Conservation (phyloP, 2,797 vertebrate species). For the Australoheros facetus region DNA sequence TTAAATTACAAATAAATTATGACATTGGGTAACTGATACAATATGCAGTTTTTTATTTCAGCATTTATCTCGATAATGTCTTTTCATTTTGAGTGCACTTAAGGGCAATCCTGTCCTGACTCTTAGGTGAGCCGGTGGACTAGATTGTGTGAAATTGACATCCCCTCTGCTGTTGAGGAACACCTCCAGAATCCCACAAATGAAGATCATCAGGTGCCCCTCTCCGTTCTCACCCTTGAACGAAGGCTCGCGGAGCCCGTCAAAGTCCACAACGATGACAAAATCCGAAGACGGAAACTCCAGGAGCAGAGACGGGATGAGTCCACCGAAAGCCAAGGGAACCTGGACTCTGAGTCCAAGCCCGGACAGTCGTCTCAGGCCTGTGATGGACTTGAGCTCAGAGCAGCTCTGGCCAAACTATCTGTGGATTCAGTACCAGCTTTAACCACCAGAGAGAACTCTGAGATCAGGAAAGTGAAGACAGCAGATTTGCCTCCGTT, state of each 20-base stretch:
- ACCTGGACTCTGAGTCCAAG: not conserved
- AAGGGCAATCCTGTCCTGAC: not conserved
- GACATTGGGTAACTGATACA: not conserved
- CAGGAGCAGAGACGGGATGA: conserved; percentile 79
- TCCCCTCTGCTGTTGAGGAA: conserved; percentile 89
- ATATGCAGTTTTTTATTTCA: not conserved
- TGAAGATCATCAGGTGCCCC: conserved; percentile 72
- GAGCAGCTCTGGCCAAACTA: conserved; percentile 87
- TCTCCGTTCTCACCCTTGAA: conserved; percentile 87
- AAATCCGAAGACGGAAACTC: conserved; percentile 94
- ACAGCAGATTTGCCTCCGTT: conserved; percentile 87
- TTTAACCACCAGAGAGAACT: conserved; percentile 81
- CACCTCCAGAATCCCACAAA: conserved; percentile 79
- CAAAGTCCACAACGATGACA: conserved; percentile 96
- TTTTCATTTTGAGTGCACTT: not conserved
- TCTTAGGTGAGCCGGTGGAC: conserved; percentile 97
- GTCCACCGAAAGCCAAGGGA: not conserved
- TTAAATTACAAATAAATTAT: not conserved
- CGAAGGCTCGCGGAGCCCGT: conserved; percentile 90
- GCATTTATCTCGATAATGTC: not conserved
- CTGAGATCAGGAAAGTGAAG: conserved; percentile 90
- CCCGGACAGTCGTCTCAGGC: not conserved
- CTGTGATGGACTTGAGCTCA: conserved; percentile 81
- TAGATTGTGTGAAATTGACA: conserved; percentile 92
- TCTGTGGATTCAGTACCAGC: conserved; percentile 72